phyloP scores from a whole-genome alignment of 2,113 vertebrate species.

The Cairina moschata region DNA sequence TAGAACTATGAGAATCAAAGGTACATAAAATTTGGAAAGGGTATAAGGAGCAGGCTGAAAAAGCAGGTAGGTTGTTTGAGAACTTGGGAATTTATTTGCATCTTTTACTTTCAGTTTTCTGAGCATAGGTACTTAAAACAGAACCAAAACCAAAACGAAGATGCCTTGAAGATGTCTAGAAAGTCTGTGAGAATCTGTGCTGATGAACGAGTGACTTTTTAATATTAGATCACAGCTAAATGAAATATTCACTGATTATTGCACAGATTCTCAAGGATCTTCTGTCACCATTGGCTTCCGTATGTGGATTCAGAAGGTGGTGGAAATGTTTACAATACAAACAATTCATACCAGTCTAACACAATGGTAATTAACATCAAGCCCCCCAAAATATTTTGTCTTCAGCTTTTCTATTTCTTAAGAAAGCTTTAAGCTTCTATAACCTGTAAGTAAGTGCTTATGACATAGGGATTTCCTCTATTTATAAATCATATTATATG shows the following conservation, averaged over 20 bases:
- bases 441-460: neutral
- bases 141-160: neutral
- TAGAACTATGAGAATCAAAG: neutral
- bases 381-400: neutral
- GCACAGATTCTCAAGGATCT: neutral
- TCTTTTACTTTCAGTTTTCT: neutral
- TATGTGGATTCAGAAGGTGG: neutral
- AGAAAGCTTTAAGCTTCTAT: neutral
- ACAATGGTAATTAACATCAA: neutral
- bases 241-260: neutral
- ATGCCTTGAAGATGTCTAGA: neutral
- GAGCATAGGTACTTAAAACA: neutral
- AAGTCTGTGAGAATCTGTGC: neutral
- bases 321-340: neutral
- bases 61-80: neutral
- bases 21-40: neutral
- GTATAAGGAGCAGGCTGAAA: neutral
- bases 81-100: neutral
- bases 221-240: neutral
- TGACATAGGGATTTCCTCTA: neutral
- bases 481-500: neutral
- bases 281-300: neutral
- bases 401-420: neutral
- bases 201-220: neutral
- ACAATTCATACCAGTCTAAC: neutral